A percentile compares a stretch with the other conserved stretches of the same genome.
Evolutionary conservation across 2,888 invertebrate genomes (phyloP).

Genomic region (Conomelus anceps): DNA sequence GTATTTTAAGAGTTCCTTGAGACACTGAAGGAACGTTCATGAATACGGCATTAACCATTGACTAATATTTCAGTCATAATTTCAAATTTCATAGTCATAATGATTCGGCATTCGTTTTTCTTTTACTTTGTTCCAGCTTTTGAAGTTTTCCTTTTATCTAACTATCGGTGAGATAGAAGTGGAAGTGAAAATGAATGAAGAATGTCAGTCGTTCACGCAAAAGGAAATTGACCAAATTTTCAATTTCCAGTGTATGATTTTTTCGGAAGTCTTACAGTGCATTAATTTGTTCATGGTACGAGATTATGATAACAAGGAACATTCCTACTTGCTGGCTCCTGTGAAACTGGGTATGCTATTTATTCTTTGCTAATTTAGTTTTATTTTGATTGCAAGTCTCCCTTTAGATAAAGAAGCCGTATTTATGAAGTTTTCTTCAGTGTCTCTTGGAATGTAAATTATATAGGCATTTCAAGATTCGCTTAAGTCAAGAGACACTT

Average conservation of each 20-base stretch:
- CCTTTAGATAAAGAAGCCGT: not conserved
- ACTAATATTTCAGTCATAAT: not conserved
- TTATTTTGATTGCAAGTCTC: not conserved
- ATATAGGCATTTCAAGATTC: no score
- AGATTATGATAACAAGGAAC: constrained; percentile 46
- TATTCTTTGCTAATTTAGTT: not conserved
- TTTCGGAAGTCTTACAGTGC: constrained; percentile 59
- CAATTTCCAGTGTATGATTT: constrained; percentile 68
- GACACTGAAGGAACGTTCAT: no score
- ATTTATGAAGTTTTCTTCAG: not conserved
- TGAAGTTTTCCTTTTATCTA: constrained; percentile 66
- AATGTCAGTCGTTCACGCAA: constrained; percentile 42
- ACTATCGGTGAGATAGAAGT: constrained; percentile 52
- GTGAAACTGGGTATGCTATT: constrained; percentile 34
- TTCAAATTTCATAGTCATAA: not conserved
- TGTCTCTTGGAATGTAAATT: no score
- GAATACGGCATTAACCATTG: no score
- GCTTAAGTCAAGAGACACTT: no score
- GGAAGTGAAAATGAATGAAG: constrained; percentile 33
- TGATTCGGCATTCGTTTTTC: constrained; percentile 5
- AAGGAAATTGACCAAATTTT: constrained; percentile 49
- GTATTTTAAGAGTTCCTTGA: no score
- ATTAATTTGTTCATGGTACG: constrained; percentile 52
- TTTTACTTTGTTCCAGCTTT: constrained; percentile 39
- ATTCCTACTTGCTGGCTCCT: constrained; percentile 43